Base-by-base conservation (phyloP, 2,888 invertebrate species). In the Monopis laevigella region DNA sequence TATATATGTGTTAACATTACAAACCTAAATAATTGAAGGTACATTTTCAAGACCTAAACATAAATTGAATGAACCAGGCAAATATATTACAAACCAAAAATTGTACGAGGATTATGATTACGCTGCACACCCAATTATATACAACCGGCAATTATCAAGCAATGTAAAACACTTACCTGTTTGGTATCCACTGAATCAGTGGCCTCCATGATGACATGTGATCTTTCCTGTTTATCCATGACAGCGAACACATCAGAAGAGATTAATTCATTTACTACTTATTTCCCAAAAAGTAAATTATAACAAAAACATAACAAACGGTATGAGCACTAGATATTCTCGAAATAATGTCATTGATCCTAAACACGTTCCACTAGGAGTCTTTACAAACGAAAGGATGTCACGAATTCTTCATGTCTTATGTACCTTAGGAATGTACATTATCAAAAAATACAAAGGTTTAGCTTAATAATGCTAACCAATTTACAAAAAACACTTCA, bases 121-220 rank as follows among this genome's bases (percentile, higher is more conserved):
- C 51, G 53, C 47, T 52, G 56, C 56, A 61, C 57, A 58, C 57
- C 56, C 60, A 66, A 65, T 61, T 51, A 52, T 56, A 62, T 58
- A 65, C 59, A 65, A 71, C 77, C 77, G 77, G 78, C 72, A 71
- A 66, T 68, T 66, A 60, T 17, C 14, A 32, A 17, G 14, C 8
- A 16, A 32, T 13, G 14, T 32, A 32, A 32, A 32, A 32, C 17
- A 17, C 77, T 81, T 83, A 86, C 86, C 85, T 86, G 86, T 83
- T 84, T 84, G 51, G 85, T 84, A 61, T 84, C 84, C 73, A 84
- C 82, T 59, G 78, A 80, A 66, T 86, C 86, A 54, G 75, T 72
- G 59, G 82, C 72, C 74, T 86, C 85, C 84, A 84, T 83, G 72
- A 85, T 86, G 67, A 70, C 69, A 64, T 78, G 71, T 69, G 74